Evolutionary conservation across 2,888 invertebrate species (phyloP).

Genomic region (Zygothrica quintamaculata): DNA sequence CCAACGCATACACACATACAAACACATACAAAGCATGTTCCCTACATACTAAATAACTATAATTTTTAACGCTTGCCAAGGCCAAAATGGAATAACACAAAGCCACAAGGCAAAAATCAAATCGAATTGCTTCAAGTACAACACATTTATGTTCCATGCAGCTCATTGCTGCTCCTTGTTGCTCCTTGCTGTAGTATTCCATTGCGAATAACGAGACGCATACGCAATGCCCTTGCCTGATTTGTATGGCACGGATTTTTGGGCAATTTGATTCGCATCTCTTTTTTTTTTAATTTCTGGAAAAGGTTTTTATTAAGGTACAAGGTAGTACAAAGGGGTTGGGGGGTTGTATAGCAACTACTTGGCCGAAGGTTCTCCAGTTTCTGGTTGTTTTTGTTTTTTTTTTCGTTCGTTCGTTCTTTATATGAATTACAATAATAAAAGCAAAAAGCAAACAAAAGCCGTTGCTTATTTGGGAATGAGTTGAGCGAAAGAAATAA

Average conservation of each 20-base stretch:
- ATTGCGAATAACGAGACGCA: conserved; percentile 46
- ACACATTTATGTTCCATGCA: conserved; percentile 14
- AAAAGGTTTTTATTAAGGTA: conserved; percentile 75
- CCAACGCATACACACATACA: conserved; percentile 20
- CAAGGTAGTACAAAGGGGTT: no score
- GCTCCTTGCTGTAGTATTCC: no score
- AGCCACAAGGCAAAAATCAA: conserved; percentile 64
- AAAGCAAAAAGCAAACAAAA: conserved; percentile 58
- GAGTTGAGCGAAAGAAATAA: conserved; percentile 57
- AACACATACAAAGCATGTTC: conserved; percentile 17
- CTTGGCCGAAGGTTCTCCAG: conserved; percentile 14
- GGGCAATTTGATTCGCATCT: conserved; percentile 55
- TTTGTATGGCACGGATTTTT: conserved; percentile 55
- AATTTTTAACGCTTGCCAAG: conserved; percentile 69
- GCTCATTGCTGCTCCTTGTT: no score
- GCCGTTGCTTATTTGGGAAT: conserved; percentile 33
- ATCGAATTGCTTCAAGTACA: conserved; percentile 45
- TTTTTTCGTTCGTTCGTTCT: conserved; percentile 43
- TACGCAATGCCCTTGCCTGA: conserved; percentile 50
- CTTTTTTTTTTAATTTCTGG: conserved; percentile 73
- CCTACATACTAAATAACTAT: conserved; percentile 71
- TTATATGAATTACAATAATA: conserved; percentile 78
- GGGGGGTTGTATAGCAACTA: conserved; percentile 24
- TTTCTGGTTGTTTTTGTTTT: conserved; percentile 16
- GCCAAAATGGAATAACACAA: conserved; percentile 33